These are phyloP conservation scores for Atrichornis clamosus DNA, from an alignment of 2,113 vertebrate species.

Conservation along the genomic window DNA sequence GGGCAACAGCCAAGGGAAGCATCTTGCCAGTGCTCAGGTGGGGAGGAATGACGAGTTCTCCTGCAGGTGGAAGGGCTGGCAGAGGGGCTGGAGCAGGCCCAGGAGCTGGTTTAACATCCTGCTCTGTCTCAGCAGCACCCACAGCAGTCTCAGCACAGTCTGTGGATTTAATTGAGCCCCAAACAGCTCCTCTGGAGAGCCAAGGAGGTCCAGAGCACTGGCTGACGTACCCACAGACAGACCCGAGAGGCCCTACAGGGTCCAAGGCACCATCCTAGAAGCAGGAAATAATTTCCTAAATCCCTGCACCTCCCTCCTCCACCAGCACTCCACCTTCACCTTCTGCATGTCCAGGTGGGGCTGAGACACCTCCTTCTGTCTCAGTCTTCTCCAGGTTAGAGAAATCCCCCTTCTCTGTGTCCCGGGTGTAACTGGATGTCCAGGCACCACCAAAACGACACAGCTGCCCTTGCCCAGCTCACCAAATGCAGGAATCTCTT, in stretches of 20 bases:
- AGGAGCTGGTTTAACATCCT: not conserved
- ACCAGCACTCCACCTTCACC: not conserved
- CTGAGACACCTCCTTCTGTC: not conserved
- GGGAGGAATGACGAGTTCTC: not conserved
- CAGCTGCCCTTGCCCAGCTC: not conserved
- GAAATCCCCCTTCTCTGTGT: not conserved
- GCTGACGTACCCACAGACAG: not conserved
- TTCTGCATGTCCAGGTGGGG: not conserved
- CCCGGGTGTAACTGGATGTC: too few species aligned
- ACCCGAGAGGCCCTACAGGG: not conserved
- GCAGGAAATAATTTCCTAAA: not conserved
- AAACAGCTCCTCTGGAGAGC: not conserved
- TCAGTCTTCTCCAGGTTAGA: not conserved
- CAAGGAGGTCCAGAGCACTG: not conserved
- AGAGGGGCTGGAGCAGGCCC: not conserved
- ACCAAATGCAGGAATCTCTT: accelerated
- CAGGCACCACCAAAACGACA: accelerated
- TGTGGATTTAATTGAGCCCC: not conserved
- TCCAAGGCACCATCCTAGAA: not conserved
- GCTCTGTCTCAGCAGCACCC: not conserved
- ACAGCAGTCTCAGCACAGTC: not conserved
- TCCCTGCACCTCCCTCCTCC: not conserved
- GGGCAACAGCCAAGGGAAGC: not conserved
- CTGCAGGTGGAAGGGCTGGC: not conserved
- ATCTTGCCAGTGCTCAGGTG: not conserved